Evolutionary conservation across 2,888 invertebrate species (phyloP).

Genomic region (Cabera pusaria): DNA sequence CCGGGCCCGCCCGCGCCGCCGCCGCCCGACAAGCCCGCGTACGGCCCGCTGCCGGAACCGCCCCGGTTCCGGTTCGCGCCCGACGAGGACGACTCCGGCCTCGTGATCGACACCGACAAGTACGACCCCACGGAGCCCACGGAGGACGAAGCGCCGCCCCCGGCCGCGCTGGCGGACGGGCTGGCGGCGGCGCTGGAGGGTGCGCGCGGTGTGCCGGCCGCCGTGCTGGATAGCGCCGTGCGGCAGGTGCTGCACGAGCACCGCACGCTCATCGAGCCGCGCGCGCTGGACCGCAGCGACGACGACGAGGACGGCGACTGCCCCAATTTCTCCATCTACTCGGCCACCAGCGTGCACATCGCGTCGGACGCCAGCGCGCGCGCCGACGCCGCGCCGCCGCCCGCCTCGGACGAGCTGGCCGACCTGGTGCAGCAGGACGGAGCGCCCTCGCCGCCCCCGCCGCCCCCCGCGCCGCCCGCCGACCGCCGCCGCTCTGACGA

Average conservation of each 20-base stretch:
- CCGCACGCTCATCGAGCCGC: constrained; percentile 64
- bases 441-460: constrained; percentile 9
- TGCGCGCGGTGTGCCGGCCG: constrained; percentile 39
- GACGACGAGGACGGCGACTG: constrained; percentile 87
- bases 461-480: constrained; percentile 3
- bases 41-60: constrained; percentile 58
- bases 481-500: constrained; percentile 38
- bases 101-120: constrained; percentile 84
- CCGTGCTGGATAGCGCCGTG: constrained; percentile 46
- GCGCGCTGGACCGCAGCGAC: constrained; percentile 60
- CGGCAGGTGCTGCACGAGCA: constrained; percentile 63
- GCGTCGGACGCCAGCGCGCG: constrained; percentile 74
- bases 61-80: constrained; percentile 57
- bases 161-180: constrained; percentile 22
- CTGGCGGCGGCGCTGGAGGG: constrained; percentile 50
- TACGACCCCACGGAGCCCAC: constrained; percentile 84
- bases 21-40: constrained; percentile 31
- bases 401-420: constrained; percentile 37
- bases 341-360: constrained; percentile 90
- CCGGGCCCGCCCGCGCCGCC: constrained; percentile 33
- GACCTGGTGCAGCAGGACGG: constrained; percentile 10
- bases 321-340: constrained; percentile 94
- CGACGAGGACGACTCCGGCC: constrained; percentile 80
- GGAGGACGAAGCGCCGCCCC: constrained; percentile 54
- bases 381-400: constrained; percentile 29